A percentile compares a stretch with the other conserved stretches of the same genome.
These are phyloP conservation scores for Asobara japonica DNA, from an alignment of 1,140 invertebrate genomes.

Conservation along the genomic window DNA sequence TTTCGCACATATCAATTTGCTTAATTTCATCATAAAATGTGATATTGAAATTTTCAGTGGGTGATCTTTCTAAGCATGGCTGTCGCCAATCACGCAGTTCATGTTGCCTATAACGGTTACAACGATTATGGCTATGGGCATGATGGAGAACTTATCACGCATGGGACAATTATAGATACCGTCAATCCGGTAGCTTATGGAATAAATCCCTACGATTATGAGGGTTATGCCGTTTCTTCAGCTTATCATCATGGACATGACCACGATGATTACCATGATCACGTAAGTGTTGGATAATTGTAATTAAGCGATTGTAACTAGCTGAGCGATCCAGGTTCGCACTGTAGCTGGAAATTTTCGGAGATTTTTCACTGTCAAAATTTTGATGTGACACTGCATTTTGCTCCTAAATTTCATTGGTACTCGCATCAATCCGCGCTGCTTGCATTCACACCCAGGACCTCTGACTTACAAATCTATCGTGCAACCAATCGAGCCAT, in stretches of 20 bases:
- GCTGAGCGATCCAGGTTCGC: no score
- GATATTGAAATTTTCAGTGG: conserved; percentile 35
- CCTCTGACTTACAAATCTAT: no score
- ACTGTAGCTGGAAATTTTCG: neutral
- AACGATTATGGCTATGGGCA: conserved; percentile 36
- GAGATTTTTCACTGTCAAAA: no score
- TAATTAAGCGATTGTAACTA: no score
- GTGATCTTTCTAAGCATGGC: conserved; percentile 43
- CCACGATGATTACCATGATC: conserved; percentile 26
- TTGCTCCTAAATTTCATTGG: no score
- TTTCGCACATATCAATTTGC: no score
- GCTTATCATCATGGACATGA: conserved; percentile 17
- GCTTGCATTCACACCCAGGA: no score
- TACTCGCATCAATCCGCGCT: no score
- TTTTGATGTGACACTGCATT: no score
- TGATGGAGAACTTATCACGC: conserved; percentile 30
- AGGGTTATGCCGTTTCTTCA: conserved; percentile 29
- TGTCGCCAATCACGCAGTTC: conserved; percentile 43
- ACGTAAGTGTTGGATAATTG: conserved; percentile 29
- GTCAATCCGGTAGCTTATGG: conserved; percentile 40
- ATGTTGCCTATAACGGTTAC: conserved; percentile 41
- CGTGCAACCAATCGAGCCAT: no score
- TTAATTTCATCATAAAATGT: neutral
- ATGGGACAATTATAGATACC: conserved; percentile 25
- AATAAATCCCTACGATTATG: conserved; percentile 33